Base-by-base conservation (phyloP, 2,888 invertebrate genomes). In the Dorcus parallelipipedus region DNA sequence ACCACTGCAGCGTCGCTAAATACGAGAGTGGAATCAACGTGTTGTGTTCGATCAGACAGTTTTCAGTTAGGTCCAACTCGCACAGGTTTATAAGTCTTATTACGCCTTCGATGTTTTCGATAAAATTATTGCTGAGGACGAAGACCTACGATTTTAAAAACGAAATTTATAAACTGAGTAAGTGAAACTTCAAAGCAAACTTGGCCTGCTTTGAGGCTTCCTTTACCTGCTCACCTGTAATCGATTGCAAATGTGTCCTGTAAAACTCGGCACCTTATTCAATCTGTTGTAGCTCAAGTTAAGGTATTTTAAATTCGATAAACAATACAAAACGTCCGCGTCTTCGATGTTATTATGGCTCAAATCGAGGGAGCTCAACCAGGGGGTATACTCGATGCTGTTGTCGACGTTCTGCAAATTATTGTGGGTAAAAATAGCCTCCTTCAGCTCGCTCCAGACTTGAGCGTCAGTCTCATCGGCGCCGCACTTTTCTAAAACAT, bases 31-130 rank as follows among this genome's bases (percentile, higher is more conserved):
- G 82, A 67, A 81, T 74, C 9, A 88, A 73, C 41, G 75, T 74
- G n/a, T 78, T 75, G 71, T 87, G 87, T 61, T 86, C 83, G 9
- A 84, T 70, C 56, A 89, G 73, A 68, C 83, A 86, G 72, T 88
- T 89, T 54, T 83, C 82, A 0, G 86, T 83, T 49, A 88, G 71
- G 76, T 88, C 86, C 49, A 88, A 73, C 69, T 84, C 83, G 9
- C 76, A 78, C 17, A 89, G 69, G 63, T 81, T 81, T 58, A 81
- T 80, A 43, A 88, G 72, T 47, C 78, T 76, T 38, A 81, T 76
- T 39, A 88, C 69, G 48, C 80, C 86, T 63, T 76, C 73, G 47
- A 88, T 74, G 69, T 84, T 82, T 64, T 86, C 86, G 52, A 89
- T 82, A 61, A 83, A 84, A 74, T 89, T 89, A 71, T 86, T 85